These are phyloP conservation scores for Hypotaenidia okinawae DNA, from an alignment of 2,797 vertebrate genomes.

Conservation along the genomic window DNA sequence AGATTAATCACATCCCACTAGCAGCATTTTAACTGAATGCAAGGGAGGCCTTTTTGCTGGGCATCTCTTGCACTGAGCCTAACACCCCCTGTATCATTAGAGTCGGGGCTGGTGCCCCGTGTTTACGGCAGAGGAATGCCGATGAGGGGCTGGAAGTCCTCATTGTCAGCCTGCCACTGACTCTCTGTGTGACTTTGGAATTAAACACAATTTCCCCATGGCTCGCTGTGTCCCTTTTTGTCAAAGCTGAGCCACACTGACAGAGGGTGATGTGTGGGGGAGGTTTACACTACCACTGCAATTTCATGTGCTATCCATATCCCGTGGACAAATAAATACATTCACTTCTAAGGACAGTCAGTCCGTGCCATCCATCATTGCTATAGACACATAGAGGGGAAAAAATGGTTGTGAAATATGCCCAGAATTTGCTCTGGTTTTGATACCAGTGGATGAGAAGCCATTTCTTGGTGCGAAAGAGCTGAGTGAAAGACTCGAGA, in stretches of 20 bases:
- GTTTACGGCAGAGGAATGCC: constrained; percentile 52
- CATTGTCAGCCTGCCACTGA: constrained; percentile 64
- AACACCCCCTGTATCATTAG: background rate
- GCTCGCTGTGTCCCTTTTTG: constrained; percentile 69
- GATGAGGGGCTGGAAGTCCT: constrained; percentile 57
- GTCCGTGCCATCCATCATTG: constrained; percentile 66
- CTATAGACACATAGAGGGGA: constrained; percentile 51
- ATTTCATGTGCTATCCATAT: constrained; percentile 70
- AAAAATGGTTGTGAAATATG: constrained; percentile 59
- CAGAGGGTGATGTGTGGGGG: constrained; percentile 73
- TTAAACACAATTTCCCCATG: constrained; percentile 72
- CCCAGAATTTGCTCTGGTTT: constrained; percentile 38
- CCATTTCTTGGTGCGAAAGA: constrained; percentile 38
- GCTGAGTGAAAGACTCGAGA: constrained; percentile 19
- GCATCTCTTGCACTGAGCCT: background rate
- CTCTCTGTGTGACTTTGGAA: constrained; percentile 70
- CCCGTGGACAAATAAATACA: constrained; percentile 70
- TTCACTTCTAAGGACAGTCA: constrained; percentile 71
- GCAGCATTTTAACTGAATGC: constrained; percentile 17
- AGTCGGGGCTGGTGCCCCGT: background rate
- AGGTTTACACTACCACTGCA: constrained; percentile 67
- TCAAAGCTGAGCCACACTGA: constrained; percentile 67
- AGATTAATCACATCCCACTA: constrained; percentile 51
- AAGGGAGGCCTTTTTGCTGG: constrained; percentile 25
- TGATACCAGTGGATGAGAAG: background rate